These are phyloP conservation scores for Yoshiicerus persimilis DNA, from an alignment of 1,140 invertebrate genomes.

Conservation along the genomic window DNA sequence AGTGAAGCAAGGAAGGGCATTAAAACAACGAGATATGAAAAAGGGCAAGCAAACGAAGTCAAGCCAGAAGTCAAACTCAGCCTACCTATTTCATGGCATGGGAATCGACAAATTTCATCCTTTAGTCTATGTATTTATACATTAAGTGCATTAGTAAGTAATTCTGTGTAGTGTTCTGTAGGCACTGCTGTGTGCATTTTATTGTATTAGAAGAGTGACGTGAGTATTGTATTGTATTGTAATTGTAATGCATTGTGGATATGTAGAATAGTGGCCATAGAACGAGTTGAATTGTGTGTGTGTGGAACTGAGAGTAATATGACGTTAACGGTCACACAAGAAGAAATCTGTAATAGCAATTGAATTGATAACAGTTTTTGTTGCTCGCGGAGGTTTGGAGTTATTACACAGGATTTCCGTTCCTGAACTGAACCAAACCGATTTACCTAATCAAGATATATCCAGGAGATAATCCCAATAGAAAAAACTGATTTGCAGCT, in stretches of 20 bases:
- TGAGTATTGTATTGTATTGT: neutral
- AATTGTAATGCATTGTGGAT: neutral
- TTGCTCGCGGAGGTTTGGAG: slow-evolving; percentile 30
- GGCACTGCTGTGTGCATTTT: neutral
- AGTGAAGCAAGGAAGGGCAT: neutral
- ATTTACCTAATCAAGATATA: slow-evolving; percentile 49
- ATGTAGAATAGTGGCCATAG: neutral
- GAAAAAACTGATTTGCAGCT: slow-evolving; percentile 47
- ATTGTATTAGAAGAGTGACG: slow-evolving; percentile 15
- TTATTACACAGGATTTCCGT: slow-evolving; percentile 51
- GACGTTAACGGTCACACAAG: slow-evolving; percentile 42
- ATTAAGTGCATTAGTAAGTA: neutral
- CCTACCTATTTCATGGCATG: neutral
- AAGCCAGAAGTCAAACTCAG: neutral
- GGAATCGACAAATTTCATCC: slow-evolving; percentile 6
- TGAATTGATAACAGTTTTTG: slow-evolving; percentile 43
- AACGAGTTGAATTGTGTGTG: neutral
- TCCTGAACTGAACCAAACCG: slow-evolving; percentile 43
- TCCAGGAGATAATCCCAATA: slow-evolving; percentile 45
- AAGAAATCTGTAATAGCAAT: slow-evolving; percentile 44
- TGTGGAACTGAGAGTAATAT: slow-evolving; percentile 18
- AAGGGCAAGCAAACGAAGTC: neutral
- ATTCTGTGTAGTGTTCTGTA: neutral
- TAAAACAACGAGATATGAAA: neutral
- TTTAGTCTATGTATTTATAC: neutral